These are phyloP conservation scores for Podarcis lilfordi DNA, from an alignment of 2,797 vertebrate genomes.

Conservation along the genomic window DNA sequence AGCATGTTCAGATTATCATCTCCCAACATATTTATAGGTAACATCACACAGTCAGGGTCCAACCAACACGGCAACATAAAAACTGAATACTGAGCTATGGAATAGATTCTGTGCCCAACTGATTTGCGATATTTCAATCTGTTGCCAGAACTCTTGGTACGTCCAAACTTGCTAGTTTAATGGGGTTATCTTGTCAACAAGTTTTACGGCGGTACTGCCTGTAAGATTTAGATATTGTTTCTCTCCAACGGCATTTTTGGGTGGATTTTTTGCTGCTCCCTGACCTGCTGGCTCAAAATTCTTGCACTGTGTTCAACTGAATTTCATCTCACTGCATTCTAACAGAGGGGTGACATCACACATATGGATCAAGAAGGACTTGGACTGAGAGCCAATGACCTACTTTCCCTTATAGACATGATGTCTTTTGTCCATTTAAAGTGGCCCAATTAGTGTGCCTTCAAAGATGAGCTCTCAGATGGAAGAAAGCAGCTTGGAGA, in stretches of 20 bases:
- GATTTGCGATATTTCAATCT: not conserved
- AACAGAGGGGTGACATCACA: slow-evolving; percentile 18
- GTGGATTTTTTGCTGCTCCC: not conserved
- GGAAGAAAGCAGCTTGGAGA: not conserved
- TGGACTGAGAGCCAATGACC: slow-evolving; percentile 18
- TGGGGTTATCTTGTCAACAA: slow-evolving; percentile 1
- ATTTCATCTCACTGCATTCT: slow-evolving; percentile 22
- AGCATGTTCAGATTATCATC: not conserved
- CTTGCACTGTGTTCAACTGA: not conserved
- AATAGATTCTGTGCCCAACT: not conserved
- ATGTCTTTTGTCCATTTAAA: slow-evolving; percentile 18
- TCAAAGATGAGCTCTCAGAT: not conserved
- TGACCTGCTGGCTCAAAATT: slow-evolving; percentile 1
- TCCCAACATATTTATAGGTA: not conserved
- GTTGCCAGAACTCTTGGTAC: not conserved
- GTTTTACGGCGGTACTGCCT: not conserved
- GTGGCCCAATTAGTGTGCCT: not conserved
- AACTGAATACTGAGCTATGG: not conserved
- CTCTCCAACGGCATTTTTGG: not conserved
- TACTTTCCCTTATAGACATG: slow-evolving; percentile 19
- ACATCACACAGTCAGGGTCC: not conserved
- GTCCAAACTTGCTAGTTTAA: slow-evolving; percentile 14
- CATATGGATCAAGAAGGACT: slow-evolving; percentile 6
- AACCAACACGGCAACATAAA: not conserved
- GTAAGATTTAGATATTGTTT: slow-evolving; percentile 16